These are phyloP conservation scores for Lasioglossum calceatum DNA, from an alignment of 2,888 invertebrate genomes.

Conservation along the genomic window DNA sequence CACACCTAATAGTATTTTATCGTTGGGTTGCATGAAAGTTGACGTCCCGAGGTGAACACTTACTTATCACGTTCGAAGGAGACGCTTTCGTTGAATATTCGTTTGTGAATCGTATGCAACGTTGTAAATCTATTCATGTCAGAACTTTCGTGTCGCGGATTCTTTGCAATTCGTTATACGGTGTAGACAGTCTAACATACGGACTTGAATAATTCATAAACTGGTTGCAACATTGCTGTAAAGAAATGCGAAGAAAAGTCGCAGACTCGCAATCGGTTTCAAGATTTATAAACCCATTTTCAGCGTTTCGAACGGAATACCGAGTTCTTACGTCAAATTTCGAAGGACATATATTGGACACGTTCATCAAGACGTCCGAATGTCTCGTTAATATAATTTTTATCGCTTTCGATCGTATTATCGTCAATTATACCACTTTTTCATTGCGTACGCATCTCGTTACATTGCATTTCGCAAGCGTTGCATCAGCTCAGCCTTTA, in stretches of 20 bases:
- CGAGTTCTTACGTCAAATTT: background rate
- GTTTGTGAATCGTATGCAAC: slow-evolving; percentile 15
- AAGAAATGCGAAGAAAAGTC: background rate
- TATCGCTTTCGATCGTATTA: no score
- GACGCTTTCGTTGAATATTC: background rate
- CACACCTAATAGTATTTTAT: background rate
- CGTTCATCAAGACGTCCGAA: background rate
- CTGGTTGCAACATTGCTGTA: background rate
- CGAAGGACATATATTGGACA: background rate
- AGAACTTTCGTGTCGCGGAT: background rate
- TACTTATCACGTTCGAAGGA: background rate
- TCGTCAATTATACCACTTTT: no score
- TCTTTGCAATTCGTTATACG: background rate
- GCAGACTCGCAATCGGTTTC: background rate
- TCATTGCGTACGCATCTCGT: no score
- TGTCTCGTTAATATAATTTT: background rate
- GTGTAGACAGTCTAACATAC: background rate
- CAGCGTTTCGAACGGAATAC: background rate
- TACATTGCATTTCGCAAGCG: no score
- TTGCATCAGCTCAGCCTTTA: no score
- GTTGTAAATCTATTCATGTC: slow-evolving; percentile 7
- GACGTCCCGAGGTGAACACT: background rate
- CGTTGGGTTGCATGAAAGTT: background rate
- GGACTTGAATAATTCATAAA: background rate
- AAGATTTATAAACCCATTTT: background rate